Evolutionary conservation across 2,888 invertebrate species (phyloP).

Genomic region (Steinernema carpocapsae): DNA sequence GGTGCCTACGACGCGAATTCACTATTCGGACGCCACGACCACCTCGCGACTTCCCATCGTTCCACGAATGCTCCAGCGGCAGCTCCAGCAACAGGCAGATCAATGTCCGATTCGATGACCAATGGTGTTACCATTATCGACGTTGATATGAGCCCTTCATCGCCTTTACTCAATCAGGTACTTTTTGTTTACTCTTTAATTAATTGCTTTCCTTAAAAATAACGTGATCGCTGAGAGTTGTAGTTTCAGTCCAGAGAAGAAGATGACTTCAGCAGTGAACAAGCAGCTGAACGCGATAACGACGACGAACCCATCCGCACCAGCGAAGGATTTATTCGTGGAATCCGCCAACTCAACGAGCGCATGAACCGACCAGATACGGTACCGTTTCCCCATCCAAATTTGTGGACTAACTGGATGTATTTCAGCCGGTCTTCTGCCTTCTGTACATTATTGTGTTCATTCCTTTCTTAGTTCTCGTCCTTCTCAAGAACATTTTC

Average conservation of each 20-base stretch:
- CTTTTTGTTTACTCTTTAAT: constrained; percentile 19
- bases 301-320: background rate
- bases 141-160: constrained; percentile 8
- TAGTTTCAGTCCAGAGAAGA: constrained; percentile 20
- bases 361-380: constrained; percentile 19
- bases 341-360: background rate
- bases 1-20: background rate
- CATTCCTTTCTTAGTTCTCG: constrained; percentile 5
- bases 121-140: constrained; percentile 14
- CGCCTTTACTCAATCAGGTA: constrained; percentile 19
- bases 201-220: constrained; percentile 15
- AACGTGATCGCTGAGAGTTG: background rate
- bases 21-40: too few relatives aligned
- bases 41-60: background rate
- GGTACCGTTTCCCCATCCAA: background rate
- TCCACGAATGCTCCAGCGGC: background rate
- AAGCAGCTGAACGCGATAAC: background rate
- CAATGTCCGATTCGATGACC: background rate
- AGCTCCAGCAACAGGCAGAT: background rate
- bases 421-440: constrained; percentile 2
- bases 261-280: background rate
- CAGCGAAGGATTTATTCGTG: background rate
- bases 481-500: constrained; percentile 24
- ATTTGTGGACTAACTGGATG: background rate
- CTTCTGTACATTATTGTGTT: constrained; percentile 1